A percentile compares a stretch with the other conserved stretches of the same genome.
These are phyloP conservation scores for Alca torda DNA, from an alignment of 2,797 vertebrate species.

Conservation along the genomic window DNA sequence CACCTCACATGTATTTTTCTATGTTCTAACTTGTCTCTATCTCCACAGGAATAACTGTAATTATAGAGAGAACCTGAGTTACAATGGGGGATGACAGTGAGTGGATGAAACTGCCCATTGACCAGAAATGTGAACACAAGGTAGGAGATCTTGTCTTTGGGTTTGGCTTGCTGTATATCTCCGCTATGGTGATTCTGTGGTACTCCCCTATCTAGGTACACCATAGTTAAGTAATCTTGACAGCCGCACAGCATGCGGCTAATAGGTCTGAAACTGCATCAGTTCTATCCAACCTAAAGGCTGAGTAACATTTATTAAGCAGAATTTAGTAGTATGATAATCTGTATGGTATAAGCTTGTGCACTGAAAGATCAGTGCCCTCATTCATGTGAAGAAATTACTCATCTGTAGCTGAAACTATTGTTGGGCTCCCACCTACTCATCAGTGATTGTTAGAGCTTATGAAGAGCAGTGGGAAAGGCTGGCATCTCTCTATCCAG, in stretches of 20 bases:
- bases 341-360: background rate
- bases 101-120: conserved; percentile 96
- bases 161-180: background rate
- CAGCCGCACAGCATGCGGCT: accelerated
- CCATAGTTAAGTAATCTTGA: background rate
- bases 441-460: background rate
- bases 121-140: conserved; percentile 99
- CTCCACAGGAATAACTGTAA: conserved; percentile 61
- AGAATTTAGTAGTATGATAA: background rate
- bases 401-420: background rate
- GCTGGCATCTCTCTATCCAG: background rate
- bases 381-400: background rate
- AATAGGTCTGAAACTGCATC: background rate
- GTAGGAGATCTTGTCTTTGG: conserved; percentile 69
- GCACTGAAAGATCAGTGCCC: background rate
- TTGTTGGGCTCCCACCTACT: background rate
- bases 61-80: conserved; percentile 60
- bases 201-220: background rate
- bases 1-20: background rate
- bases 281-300: background rate
- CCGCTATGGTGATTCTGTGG: background rate
- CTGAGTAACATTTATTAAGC: background rate
- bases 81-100: conserved; percentile 97
- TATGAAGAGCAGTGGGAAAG: background rate
- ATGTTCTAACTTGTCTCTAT: background rate